These are phyloP conservation scores for Poeciliopsis turrubarensis DNA, from an alignment of 2,113 vertebrate genomes.

Conservation along the genomic window DNA sequence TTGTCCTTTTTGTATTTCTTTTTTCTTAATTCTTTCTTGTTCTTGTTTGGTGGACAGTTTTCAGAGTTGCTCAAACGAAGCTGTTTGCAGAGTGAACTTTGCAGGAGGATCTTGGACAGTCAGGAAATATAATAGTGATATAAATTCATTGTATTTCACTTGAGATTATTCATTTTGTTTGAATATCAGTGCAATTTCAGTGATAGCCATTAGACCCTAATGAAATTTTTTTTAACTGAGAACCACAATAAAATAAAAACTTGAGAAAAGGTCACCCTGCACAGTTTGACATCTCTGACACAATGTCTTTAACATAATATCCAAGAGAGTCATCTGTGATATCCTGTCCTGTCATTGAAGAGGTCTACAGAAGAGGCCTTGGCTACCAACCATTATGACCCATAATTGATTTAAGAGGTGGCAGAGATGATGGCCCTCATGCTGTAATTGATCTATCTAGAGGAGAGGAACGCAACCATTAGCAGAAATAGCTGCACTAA, in stretches of 20 bases:
- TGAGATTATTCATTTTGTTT: not conserved
- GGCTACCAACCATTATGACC: slow-evolving; percentile 49
- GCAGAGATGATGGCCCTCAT: slow-evolving; percentile 49
- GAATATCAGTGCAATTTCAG: not conserved
- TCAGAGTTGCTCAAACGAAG: not conserved
- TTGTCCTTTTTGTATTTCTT: too few species aligned
- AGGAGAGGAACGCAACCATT: slow-evolving; percentile 70
- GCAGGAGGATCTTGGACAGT: not conserved
- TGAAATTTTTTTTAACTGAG: not conserved
- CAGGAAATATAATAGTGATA: not conserved
- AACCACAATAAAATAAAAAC: slow-evolving; percentile 1
- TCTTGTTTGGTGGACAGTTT: not conserved
- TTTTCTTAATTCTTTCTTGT: too few species aligned
- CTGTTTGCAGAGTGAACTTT: not conserved
- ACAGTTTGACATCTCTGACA: slow-evolving; percentile 3
- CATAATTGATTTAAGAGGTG: slow-evolving; percentile 74
- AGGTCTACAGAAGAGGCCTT: slow-evolving; percentile 43
- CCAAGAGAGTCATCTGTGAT: slow-evolving; percentile 20
- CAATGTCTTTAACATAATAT: slow-evolving; percentile 7
- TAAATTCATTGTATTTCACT: not conserved
- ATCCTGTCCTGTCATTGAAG: slow-evolving; percentile 35
- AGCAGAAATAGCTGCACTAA: slow-evolving; percentile 76
- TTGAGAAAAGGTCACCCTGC: slow-evolving; percentile 10
- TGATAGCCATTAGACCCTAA: not conserved
- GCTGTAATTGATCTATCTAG: slow-evolving; percentile 74